Base-by-base conservation (phyloP, 1,140 invertebrate genomes). In the Proctacanthus coquilletti region DNA sequence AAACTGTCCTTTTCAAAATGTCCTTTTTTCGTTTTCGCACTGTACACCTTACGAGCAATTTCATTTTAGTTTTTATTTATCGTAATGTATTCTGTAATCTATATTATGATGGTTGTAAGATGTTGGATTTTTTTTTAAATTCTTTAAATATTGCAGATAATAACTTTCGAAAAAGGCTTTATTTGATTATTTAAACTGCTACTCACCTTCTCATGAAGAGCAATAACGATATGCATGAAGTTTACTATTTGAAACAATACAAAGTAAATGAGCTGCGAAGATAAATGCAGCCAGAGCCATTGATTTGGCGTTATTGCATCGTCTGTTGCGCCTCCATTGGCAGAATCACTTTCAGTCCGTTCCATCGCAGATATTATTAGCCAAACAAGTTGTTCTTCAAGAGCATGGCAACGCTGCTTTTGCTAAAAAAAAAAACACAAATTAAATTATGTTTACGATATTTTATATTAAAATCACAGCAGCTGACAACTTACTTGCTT, bases 221-320 rank as follows among this genome's bases (percentile, higher is more conserved):
- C 77, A 58, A 81, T 74, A 0, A 96, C 85, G 50, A 96, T 86
- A 50, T 85, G 88, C 20, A 85, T 82, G 56, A 97, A 96, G 45
- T 77, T 84, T 0, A 88, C 85, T 60, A 91, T 92, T 56, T 94
- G 87, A 52, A 92, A 93, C 0, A 96, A 66, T 18, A 95, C 86
- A 64, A 96, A 91, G 65, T 93, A 95, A 40, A 97, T 96, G 0
- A 96, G 67, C 59, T 96, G 89, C 11, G 86, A 91, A 2, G 91
- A 94, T 1, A 97, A 64, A 62, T 95, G 88, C 32, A 93, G 66
- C 89, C 89, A 96, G 11, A 88, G 69, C 67, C 84, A 85, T 38
- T 60, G 50, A 18, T 56, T 56, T 3, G 43, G 45, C 0, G 53
- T 46, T 14, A 51, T 56, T 31, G 55, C 50, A 20, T 59, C 56